Evolutionary conservation across 2,888 invertebrate genomes (phyloP), one percentile per base, ranked within the genome.

Genomic region (Escarpia spicata): DNA sequence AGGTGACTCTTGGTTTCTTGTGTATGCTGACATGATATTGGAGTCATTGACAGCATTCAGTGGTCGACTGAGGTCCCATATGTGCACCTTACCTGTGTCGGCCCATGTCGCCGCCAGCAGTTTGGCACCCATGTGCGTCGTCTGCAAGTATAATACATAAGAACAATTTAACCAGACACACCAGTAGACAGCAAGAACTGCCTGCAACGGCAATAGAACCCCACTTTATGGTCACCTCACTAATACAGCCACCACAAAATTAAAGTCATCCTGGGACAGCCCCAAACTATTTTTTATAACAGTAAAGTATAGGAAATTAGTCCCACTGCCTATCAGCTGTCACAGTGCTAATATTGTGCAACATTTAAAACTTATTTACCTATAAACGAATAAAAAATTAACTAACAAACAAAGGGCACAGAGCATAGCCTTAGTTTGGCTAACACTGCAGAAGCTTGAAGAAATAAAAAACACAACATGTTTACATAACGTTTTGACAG

Each of bases 41-140:
- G 93, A 90, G 96, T 98, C 98, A 95, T 99, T 98, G 0, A 99
- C 97, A 19, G 98, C 98, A 96, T 98, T 97, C 37, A 99, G 95
- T 95, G 98, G 98, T 94, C 97, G 97, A 44, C 97, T 97, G 95
- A 99, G 97, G 96, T 99, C 98, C 98, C 98, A 99, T 94, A 99
- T 97, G 95, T 98, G 98, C 0, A 99, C 99, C 95, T 98, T 97
- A 0, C 99, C 99, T 93, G 98, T 97, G 97, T 99, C 99, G 95
- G 99, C 99, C 99, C 99, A 99, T 91, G 98, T 98, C 0, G 99
- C 99, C 92, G 98, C 98, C 94, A 99, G 96, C 3, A 97, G 97
- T 92, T 97, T 97, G 93, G 97, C 97, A 94, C 97, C 97, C 93
- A 98, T 96, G 95, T 97, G 97, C 92, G 96, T 96, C 91, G 96